Base-by-base conservation (phyloP, 2,797 vertebrate genomes). In the Gallinago solitaria region DNA sequence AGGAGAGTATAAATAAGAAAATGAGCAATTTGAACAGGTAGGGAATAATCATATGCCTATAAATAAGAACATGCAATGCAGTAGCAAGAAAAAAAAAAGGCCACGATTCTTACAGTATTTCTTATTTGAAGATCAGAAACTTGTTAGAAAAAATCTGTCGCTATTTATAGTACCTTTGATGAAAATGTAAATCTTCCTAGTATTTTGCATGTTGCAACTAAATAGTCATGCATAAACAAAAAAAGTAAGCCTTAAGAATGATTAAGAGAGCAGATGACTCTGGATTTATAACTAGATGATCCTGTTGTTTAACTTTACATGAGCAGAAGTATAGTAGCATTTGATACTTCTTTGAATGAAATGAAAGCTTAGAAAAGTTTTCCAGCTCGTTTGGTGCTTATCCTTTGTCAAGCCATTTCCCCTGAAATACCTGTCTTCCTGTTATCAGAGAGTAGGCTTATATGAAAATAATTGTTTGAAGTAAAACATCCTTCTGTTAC, bases 1-100 rank as follows among this genome's bases (percentile, higher is more conserved):
- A 64, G 60, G n/a, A 48, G n/a, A 77, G 23, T 88, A 68, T 75
- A 94, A 95, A 85, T 93, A 70, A 83, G 35, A 93, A 77, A 91
- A 74, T 68, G 21, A 80, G 69, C 30, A 59, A 86, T 88, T 90
- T 83, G 51, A 89, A 83, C 1, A 1, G 48, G 16, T 80, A 60
- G 28, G 12, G 63, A 74, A 87, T 87, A 95, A 88, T 86, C 50
- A 71, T 17, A 70, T 25, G 11, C 87, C 43, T 90, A 68, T 80
- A 83, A 95, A 80, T 85, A 95, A 74, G 43, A 83, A 75, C 86
- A 63, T 86, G 33, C 12, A 28, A 47, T 63, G 33, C 75, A 86
- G 56, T 65, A 21, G 33, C 47, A 95, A 94, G 65, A 59, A 90
- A 81, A 93, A 84, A 11, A 45, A 74, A 54, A 47, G 69, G 69